Evolutionary conservation across 2,113 vertebrate genomes (phyloP), one percentile per base, ranked within the genome.

Genomic region (Rallus limicola): DNA sequence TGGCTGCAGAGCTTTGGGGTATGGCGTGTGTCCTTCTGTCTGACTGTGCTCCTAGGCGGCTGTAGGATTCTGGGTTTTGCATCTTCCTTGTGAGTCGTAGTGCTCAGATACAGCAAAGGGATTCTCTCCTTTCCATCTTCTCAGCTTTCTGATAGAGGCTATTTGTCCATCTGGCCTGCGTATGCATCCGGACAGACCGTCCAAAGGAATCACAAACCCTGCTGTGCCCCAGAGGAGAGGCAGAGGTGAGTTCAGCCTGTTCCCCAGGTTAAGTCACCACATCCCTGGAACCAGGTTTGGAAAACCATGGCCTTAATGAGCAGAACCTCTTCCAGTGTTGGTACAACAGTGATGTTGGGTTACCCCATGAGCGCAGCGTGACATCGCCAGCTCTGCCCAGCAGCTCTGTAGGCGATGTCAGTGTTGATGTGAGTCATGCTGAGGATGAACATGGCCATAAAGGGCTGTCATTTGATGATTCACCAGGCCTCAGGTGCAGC

Each of bases 161-260:
- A 94, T 16, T 75, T 98, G 62, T 98, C 97, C 36, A 97, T 90
- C 6, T 98, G 98, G 98, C 98, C 98, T n/a, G 97, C 96, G 16
- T 96, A 97, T 59, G 77, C 93, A 80, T 95, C 91, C 7, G 79
- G 92, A 52, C 97, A 98, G 88, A 96, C 76, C 5, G 65, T 98
- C 50, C 93, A 92, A 18, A 82, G 80, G 56, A 96, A 94, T 44
- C 95, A 79, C 62, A 96, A 95, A 92, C 97, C 97, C 52, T 97
- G 97, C 87, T 77, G 87, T 6, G 19, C 72, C 48, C 77, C 91
- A 24, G 53, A 71, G 62, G 50, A 40, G 65, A 95, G 77, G 31
- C 63, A 40, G 81, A 64, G 93, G 98, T 98, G 95, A 96, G 95
- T 56, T 23, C 52, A 42, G 77, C n/a, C 8, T 5, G 29, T n/a